Evolutionary conservation across 2,113 vertebrate species (phyloP), one percentile per base, ranked within the genome.

Genomic region (Phylloscopus trochiloides): DNA sequence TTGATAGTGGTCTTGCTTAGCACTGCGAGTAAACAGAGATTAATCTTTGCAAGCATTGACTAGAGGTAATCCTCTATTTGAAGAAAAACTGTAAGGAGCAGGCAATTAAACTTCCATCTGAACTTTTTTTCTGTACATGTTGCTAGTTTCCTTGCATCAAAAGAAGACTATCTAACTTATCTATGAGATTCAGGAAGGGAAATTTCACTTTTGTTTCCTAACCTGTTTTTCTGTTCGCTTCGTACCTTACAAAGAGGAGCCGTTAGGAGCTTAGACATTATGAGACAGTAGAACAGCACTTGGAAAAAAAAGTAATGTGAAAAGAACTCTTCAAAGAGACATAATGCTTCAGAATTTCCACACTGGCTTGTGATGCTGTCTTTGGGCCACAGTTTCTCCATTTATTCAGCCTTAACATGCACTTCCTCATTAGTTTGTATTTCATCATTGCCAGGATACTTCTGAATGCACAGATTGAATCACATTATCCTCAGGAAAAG

Each of bases 1-100:
- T 90, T 14, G 10, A 22, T 29, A 85, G 65, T 79, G 45, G 47
- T 50, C 57, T 85, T 65, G 58, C 55, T 94, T 73, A 80, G 75
- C 67, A 86, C 65, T 80, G 72, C 6, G 16, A 76, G 55, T 92
- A 82, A 97, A 89, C 57, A 90, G 28, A 93, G 62, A 92, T 86
- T 78, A 79, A 67, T 87, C 85, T 95, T 87, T 90, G 55, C 50
- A 52, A 66, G 50, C 22, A 75, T 74, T 86, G 57, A 66, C n/a
- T 40, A 63, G 61, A 94, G 34, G 55, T 86, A 94, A 68, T 93
- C 59, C 77, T 61, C 43, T 86, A 22, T 40, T 78, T 70, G 76
- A 79, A 91, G 66, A 78, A 90, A 84, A 66, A 68, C 31, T 65
- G 26, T 82, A 72, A 90, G 47, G 63, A 86, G 36, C 57, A 93